phyloP scores from a whole-genome alignment of 2,113 vertebrate genomes.

The Gnathonemus echidnorhynchus region DNA sequence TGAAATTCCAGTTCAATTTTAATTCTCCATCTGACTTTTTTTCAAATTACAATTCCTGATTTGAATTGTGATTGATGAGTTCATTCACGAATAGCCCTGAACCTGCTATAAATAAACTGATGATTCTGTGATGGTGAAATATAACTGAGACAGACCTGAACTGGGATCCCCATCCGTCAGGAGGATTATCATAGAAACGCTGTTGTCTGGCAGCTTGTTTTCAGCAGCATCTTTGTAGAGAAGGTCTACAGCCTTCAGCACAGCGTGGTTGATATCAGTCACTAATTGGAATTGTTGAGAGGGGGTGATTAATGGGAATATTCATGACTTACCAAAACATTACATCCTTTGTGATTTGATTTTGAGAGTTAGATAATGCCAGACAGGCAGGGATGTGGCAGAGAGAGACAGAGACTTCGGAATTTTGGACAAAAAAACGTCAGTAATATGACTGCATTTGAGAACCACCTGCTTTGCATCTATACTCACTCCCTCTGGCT shows the following conservation, averaged over 20 bases:
- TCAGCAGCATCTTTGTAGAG: slow-evolving; percentile 34
- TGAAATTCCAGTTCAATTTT: neutral
- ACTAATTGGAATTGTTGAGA: slow-evolving; percentile 27
- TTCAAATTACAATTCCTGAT: neutral
- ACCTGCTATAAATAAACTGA: neutral
- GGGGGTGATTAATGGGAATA: neutral
- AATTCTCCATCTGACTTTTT: neutral
- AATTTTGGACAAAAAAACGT: neutral
- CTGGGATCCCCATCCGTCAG: slow-evolving; percentile 61
- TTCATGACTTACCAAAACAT: neutral
- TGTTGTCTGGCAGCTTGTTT: slow-evolving; percentile 43
- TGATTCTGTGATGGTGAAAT: neutral
- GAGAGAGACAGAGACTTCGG: neutral
- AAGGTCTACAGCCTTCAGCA: slow-evolving; percentile 44
- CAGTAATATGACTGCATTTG: neutral
- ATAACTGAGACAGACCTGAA: neutral
- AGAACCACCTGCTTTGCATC: neutral
- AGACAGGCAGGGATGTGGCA: neutral
- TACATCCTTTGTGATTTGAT: neutral
- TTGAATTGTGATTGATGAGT: neutral
- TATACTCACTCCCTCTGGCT: neutral
- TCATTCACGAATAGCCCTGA: neutral
- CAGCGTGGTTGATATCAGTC: slow-evolving; percentile 53
- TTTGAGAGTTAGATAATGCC: neutral
- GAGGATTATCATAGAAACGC: slow-evolving; percentile 57